Base-by-base conservation (phyloP, 2,888 invertebrate genomes). In the Chymomyza amoena region DNA sequence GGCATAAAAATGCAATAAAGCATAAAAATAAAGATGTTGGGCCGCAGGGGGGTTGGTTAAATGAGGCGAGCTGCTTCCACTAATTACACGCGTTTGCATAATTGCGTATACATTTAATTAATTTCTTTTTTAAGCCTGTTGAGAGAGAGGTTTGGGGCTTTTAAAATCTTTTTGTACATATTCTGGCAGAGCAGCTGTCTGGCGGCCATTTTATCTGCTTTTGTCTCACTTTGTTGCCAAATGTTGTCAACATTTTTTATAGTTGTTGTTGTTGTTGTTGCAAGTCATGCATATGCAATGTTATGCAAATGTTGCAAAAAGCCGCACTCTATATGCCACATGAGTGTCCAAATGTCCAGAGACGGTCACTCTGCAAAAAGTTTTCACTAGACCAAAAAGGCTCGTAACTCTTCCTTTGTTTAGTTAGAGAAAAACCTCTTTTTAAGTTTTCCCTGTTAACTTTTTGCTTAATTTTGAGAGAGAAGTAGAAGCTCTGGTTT, bases 11-110 rank as follows among this genome's bases (percentile, higher is more conserved):
- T 65, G 81, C 88, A 79, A 84, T 84, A 87, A 83, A 85, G 75
- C 79, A 80, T 75, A 79, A 74, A 78, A 70, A 69, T 69, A 65
- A 64, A 25, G 62, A 25, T 61, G 36, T 65, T 60, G 52, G 63
- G 70, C 64, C 68, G n/a, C n/a, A n/a, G n/a, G 61, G 45, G 36
- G 9, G 68, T 39, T 20, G 18, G n/a, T 54, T 61, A 59, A 56
- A 57, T 68, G 57, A 69, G 39, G 39, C 25, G 69, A 68, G 68
- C 56, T 64, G 64, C 62, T 68, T 63, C 59, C 59, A 78, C 88
- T 85, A 88, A 85, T 85, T 85, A 85, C 87, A 81, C 68, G 84
- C 88, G 84, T 84, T 86, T 85, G 80, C 84, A 86, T 85, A 85
- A 85, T 85, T 85, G 80, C 73, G 72, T 69, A 45, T 45, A 45